Base-by-base conservation (phyloP, 2,888 invertebrate genomes). In the Pristionchus maxplancki region DNA sequence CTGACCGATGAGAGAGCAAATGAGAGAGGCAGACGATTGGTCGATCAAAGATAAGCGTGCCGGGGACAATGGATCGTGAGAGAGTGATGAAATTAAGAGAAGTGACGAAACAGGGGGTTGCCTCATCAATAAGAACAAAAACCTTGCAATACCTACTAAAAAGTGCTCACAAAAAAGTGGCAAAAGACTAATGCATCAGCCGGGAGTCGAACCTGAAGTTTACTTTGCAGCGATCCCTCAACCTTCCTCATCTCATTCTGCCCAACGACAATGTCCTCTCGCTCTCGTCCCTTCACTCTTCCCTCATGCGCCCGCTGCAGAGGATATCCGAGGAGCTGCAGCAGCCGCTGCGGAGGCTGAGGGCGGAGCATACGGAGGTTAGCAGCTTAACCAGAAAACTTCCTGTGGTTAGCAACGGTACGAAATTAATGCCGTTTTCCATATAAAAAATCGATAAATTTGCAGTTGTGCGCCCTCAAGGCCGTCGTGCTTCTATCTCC, bases 241-340 rank as follows among this genome's bases (percentile, higher is more conserved):
- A 91, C 37, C 89, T 92, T 13, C 89, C 92, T 8, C 93, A 93
- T 81, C 91, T 94, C 74, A 90, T 93, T 8, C 91, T 94, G 15
- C 94, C 94, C 40, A 93, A 94, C 85, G 93, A 92, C 89, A 90
- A 91, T 87, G 89, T 91, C 44, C 91, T 94, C 53, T 90, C 91
- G 50, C 89, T 92, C n/a, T 90, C 92, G 0, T 58, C 89, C 20
- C 40, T 89, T 15, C 91, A 91, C 50, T 64, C 91, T 15, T 78
- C 89, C 64, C 86, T 91, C 28, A 71, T 90, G 53, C 67, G 50
- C 13, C 88, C 89, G 11, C 81, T 92, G 78, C 89, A 89, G 44
- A 89, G 91, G 62, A 90, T 94, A 58, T 89, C 93, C 89, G 93
- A 94, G 83, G 94, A 94, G 88, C 89, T 94, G 24, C 87, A 94